A percentile compares a stretch with the other conserved stretches of the same genome.
These are phyloP conservation scores for Psittacula derbiana DNA, from an alignment of 2,797 vertebrate genomes.

Conservation along the genomic window DNA sequence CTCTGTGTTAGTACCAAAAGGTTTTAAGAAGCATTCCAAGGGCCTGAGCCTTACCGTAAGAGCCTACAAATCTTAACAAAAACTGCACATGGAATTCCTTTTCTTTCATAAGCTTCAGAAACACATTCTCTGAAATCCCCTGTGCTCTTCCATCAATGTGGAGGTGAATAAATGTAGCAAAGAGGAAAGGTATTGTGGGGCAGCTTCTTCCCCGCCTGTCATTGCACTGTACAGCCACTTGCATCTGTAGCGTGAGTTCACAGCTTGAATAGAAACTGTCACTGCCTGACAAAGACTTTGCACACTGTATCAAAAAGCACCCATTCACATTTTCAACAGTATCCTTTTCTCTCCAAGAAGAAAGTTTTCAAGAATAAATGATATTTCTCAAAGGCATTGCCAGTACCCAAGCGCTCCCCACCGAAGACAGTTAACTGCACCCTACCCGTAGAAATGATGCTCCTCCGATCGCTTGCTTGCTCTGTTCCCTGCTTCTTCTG, in stretches of 20 bases:
- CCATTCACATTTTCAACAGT: neutral
- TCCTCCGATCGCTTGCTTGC: conserved; percentile 33
- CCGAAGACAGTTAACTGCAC: neutral
- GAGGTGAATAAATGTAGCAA: neutral
- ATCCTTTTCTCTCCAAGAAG: neutral
- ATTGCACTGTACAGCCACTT: neutral
- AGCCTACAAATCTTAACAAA: neutral
- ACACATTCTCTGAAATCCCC: neutral
- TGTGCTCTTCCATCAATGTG: neutral
- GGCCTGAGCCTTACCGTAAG: neutral
- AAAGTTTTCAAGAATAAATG: neutral
- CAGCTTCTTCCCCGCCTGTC: neutral
- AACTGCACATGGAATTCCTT: conserved; percentile 8
- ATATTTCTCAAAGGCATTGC: neutral
- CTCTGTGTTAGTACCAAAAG: neutral
- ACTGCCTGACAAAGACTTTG: neutral
- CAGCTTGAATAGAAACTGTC: neutral
- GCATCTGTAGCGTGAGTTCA: neutral
- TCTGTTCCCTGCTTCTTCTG: conserved; percentile 62
- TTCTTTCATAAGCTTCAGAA: conserved; percentile 15
- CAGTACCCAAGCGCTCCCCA: neutral
- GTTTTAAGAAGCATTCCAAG: neutral
- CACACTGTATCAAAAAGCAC: neutral
- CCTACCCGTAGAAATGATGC: conserved; percentile 51
- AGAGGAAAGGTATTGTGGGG: neutral